Conservation (phyloP, 2,797 vertebrate species). For the Cyprinella venusta region DNA sequence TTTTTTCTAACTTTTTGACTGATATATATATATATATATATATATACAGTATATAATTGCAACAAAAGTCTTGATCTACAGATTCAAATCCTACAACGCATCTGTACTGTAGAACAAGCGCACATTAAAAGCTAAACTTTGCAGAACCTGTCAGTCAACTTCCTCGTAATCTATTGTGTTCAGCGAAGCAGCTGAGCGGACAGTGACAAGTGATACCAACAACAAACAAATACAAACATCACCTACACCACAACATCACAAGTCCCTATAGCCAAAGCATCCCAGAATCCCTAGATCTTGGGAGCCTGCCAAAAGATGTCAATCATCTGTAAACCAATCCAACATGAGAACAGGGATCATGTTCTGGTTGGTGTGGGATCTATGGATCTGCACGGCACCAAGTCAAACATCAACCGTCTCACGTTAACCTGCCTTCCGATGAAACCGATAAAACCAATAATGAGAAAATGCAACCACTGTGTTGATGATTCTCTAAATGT, state of each 20-base stretch:
- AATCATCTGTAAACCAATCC: constrained; percentile 87
- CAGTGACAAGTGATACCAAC: constrained; percentile 8
- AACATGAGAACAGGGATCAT: constrained; percentile 77
- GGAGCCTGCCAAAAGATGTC: constrained; percentile 81
- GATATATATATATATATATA: no score
- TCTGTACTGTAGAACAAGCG: not conserved
- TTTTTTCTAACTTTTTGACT: no score
- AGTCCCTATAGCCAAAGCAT: constrained; percentile 69
- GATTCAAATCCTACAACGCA: not conserved
- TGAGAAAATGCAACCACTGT: constrained; percentile 29
- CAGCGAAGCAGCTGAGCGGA: constrained; percentile 17
- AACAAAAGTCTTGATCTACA: not conserved
- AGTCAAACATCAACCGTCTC: constrained; percentile 81
- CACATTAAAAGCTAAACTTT: not conserved
- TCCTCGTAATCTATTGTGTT: not conserved
- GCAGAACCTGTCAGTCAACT: not conserved
- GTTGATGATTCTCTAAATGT: not conserved
- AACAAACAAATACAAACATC: constrained; percentile 2
- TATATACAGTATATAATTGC: no score
- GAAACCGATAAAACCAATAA: constrained; percentile 69
- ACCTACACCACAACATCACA: not conserved
- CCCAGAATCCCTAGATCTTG: constrained; percentile 72
- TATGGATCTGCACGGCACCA: constrained; percentile 80
- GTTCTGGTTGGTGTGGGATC: constrained; percentile 82
- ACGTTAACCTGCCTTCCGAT: constrained; percentile 71